Percentiles rank a stretch among this genome's conserved stretches.
These are phyloP conservation scores for Cavia porcellus DNA, from an alignment of 2,113 vertebrate species.

Conservation along the genomic window DNA sequence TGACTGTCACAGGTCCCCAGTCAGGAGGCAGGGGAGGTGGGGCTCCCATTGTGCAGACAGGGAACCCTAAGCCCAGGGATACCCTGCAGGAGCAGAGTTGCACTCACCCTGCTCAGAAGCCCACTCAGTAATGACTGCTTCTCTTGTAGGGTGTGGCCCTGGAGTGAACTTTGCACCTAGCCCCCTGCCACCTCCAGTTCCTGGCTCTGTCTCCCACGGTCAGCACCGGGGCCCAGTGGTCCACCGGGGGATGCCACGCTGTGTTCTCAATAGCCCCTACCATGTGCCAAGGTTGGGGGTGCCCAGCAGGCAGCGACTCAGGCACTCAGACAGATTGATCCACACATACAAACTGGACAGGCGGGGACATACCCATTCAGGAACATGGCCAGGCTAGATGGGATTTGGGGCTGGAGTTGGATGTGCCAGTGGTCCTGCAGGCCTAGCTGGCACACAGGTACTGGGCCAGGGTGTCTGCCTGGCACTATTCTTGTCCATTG, in stretches of 20 bases:
- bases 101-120: not conserved
- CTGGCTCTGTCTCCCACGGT: conserved; percentile 65
- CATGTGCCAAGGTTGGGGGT: conserved; percentile 67
- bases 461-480: conserved; percentile 33
- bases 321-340: conserved; percentile 79
- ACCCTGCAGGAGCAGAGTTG: not conserved
- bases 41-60: not conserved
- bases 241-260: conserved; percentile 78
- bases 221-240: conserved; percentile 74
- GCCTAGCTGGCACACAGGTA: conserved; percentile 29
- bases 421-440: conserved; percentile 12
- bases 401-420: conserved; percentile 40
- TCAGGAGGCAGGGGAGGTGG: not conserved
- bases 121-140: conserved; percentile 67
- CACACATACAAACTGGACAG: conserved; percentile 73
- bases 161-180: conserved; percentile 76
- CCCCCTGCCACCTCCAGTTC: conserved; percentile 65
- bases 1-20: not conserved
- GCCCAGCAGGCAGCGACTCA: conserved; percentile 69
- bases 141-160: conserved; percentile 79
- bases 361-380: conserved; percentile 67
- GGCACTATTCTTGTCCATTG: conserved; percentile 65
- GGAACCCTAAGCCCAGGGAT: conserved; percentile 15
- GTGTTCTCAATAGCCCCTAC: conserved; percentile 73
- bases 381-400: conserved; percentile 75